Evolutionary conservation across 2,797 vertebrate genomes (phyloP).

Genomic region (Novumbra hubbsi): DNA sequence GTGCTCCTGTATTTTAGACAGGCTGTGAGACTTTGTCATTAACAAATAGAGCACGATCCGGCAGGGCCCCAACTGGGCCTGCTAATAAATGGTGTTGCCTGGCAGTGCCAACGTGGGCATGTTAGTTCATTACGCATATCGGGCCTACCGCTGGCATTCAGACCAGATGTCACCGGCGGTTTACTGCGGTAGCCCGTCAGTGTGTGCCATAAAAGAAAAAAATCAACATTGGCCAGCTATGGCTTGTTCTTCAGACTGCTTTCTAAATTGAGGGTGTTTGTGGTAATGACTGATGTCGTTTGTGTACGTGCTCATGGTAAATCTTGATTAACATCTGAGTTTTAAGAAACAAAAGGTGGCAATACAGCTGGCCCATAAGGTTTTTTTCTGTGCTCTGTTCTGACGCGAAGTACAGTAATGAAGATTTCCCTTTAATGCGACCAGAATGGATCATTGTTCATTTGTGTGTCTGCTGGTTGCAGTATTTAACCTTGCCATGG

Average conservation of each 20-base stretch:
- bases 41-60: constrained; percentile 45
- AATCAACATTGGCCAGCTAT: constrained; percentile 30
- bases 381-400: background rate
- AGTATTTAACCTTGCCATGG: too few relatives aligned
- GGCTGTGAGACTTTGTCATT: constrained; percentile 48
- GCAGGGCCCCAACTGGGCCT: constrained; percentile 53
- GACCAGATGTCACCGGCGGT: constrained; percentile 70
- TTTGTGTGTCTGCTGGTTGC: too few relatives aligned
- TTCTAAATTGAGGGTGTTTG: constrained; percentile 24
- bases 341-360: constrained; percentile 35
- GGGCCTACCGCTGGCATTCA: constrained; percentile 49
- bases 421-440: background rate
- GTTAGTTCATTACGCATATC: constrained; percentile 71
- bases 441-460: too few relatives aligned
- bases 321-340: constrained; percentile 43
- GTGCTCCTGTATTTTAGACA: constrained; percentile 11
- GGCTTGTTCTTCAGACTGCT: constrained; percentile 35
- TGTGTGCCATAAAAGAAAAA: constrained; percentile 25
- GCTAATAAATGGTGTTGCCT: constrained; percentile 69
- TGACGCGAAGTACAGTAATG: background rate
- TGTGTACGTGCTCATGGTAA: constrained; percentile 52
- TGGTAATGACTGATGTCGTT: constrained; percentile 43
- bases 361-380: constrained; percentile 12
- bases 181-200: constrained; percentile 47
- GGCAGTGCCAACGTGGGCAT: constrained; percentile 65